Base-by-base conservation (phyloP, 2,113 vertebrate genomes). In the Carassius gibelio region DNA sequence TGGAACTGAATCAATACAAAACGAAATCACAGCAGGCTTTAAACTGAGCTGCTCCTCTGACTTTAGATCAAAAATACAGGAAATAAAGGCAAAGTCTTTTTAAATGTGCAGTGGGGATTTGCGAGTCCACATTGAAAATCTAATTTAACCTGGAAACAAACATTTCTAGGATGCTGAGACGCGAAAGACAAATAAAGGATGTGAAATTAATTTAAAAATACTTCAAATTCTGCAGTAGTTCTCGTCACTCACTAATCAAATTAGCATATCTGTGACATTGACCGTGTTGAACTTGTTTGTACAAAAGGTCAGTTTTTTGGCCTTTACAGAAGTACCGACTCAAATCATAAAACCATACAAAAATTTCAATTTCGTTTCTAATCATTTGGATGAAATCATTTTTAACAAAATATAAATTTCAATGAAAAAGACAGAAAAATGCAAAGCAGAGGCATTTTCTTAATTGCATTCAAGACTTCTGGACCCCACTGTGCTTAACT, bases 1-100 rank as follows among this genome's bases (percentile, higher is more conserved):
- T 48, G 78, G 59, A 64, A 48, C 59, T 48, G 38, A 81, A 81
- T 81, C 78, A 81, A 64, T 81, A 81, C 15, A 48, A 48, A 15
- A 48, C 59, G 45, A 64, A 80, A 80, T 80, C 77, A 64, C 77
- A 45, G 36, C 36, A 64, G 59, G 59, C 76, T 78, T 61, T 34
- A 78, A n/a, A n/a, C 34, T 23, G 10, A 78, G 55, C 52, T 21
- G 76, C 36, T 78, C 34, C 72, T 23, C n/a, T 48, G 72, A 75
- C 72, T 75, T 75, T 26, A 50, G 42, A 75, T 48, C 21, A 75
- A 75, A 75, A 75, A 15, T 42, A 75, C 11, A 48, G 69, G 36
- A 38, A 72, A 72, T 11, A 42, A 71, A 11, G 8, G 69, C 36
- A 72, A 45, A 38, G 42, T 15, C n/a, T 50, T 75, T 50, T 75